Evolutionary conservation across 1,140 invertebrate genomes (phyloP).

Genomic region (Nymphalis io): DNA sequence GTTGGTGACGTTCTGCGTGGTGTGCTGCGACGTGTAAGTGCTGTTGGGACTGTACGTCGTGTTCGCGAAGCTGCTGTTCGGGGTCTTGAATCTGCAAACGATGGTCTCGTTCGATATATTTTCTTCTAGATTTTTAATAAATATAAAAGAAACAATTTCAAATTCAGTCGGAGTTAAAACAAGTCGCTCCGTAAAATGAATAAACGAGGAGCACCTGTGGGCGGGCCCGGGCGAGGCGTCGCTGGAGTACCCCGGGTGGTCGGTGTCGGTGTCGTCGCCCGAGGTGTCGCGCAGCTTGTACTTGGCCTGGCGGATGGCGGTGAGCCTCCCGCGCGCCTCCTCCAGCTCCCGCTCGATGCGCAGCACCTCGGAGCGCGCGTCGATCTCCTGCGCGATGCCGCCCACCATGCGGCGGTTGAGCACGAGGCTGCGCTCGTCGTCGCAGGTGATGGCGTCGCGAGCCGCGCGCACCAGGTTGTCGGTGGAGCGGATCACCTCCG

Average conservation of each 20-base stretch:
- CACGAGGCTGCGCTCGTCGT: conserved; percentile 94
- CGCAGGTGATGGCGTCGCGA: conserved; percentile 94
- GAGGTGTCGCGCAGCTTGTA: conserved; percentile 86
- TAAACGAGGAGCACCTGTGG: no score
- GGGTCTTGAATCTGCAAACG: conserved; percentile 62
- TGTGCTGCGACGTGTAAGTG: conserved; percentile 51
- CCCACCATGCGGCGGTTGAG: conserved; percentile 96
- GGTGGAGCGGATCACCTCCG: conserved; percentile 98
- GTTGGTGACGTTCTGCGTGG: conserved; percentile 37
- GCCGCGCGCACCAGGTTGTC: conserved; percentile 97
- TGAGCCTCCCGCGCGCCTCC: conserved; percentile 94
- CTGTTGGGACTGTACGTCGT: conserved; percentile 74
- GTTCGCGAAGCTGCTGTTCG: conserved; percentile 70
- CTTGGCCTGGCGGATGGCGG: conserved; percentile 91
- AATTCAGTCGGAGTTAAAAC: no score
- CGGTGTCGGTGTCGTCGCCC: conserved; percentile 82
- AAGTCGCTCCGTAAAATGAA: no score
- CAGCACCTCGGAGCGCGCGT: conserved; percentile 92
- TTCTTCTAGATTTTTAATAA: no score
- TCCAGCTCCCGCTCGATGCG: conserved; percentile 96
- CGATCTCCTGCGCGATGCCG: conserved; percentile 95
- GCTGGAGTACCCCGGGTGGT: conserved; percentile 52
- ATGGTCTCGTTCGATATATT: not conserved
- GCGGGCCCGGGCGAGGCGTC: conserved; percentile 40
- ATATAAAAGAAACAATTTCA: no score